These are phyloP conservation scores for Murina feae DNA, from an alignment of 2,113 vertebrate species.

Conservation along the genomic window DNA sequence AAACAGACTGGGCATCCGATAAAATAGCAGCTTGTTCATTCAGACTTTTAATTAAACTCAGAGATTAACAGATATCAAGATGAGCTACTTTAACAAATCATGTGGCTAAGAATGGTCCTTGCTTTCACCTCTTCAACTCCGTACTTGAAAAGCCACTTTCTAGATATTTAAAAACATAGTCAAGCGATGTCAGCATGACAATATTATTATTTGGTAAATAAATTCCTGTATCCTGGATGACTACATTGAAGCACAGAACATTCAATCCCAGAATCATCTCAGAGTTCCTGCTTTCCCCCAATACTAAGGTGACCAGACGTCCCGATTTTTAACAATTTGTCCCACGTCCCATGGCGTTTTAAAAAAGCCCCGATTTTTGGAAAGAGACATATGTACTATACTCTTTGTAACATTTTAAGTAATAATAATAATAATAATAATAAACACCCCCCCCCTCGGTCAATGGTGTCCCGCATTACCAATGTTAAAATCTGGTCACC, in stretches of 20 bases:
- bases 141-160: not conserved
- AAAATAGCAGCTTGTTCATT: not conserved
- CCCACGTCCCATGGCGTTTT: too few relatives aligned
- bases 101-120: not conserved
- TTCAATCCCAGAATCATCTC: not conserved
- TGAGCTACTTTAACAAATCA: slow-evolving; percentile 19
- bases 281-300: not conserved
- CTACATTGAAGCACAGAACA: not conserved
- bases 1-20: slow-evolving; percentile 23
- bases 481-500: too few relatives aligned
- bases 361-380: too few relatives aligned
- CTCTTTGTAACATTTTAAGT: too few relatives aligned
- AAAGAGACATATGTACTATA: too few relatives aligned
- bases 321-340: too few relatives aligned
- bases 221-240: not conserved
- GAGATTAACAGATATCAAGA: slow-evolving; percentile 32
- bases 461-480: too few relatives aligned
- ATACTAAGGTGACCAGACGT: too few relatives aligned
- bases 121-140: not conserved
- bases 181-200: not conserved
- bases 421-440: too few relatives aligned
- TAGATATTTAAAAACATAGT: not conserved
- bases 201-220: not conserved
- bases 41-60: slow-evolving; percentile 63
- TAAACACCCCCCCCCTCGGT: too few relatives aligned